phyloP scores from a whole-genome alignment of 2,113 vertebrate species.

The Rhea americana region DNA sequence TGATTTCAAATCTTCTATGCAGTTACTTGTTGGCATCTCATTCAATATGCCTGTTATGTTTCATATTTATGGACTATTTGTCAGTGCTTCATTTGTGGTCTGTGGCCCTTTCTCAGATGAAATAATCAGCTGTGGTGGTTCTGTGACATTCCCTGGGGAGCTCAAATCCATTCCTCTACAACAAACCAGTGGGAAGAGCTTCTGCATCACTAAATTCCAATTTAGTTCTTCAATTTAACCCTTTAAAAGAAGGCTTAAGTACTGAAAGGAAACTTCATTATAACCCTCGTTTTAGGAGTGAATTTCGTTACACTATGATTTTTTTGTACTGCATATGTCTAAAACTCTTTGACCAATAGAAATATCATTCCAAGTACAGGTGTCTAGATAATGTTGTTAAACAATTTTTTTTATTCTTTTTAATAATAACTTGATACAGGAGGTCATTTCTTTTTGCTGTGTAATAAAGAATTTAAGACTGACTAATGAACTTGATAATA shows the following conservation, averaged over 20 bases:
- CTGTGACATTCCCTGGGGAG: neutral
- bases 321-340: neutral
- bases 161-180: neutral
- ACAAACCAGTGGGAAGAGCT: neutral
- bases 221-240: slow-evolving; percentile 41
- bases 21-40: neutral
- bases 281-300: neutral
- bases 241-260: slow-evolving; percentile 17
- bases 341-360: neutral
- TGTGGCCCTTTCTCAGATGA: neutral
- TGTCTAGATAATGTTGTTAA: neutral
- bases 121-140: neutral
- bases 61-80: neutral
- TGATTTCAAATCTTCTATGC: neutral
- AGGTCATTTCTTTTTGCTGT: neutral
- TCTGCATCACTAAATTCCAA: slow-evolving; percentile 25
- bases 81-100: neutral
- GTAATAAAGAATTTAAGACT: neutral
- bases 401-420: neutral
- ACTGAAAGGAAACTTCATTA: neutral
- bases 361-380: neutral
- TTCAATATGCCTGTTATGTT: neutral
- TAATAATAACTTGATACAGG: neutral
- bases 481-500: neutral
- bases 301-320: neutral